These are phyloP conservation scores for Cryptops parisi DNA, from an alignment of 2,888 invertebrate species.

Conservation along the genomic window DNA sequence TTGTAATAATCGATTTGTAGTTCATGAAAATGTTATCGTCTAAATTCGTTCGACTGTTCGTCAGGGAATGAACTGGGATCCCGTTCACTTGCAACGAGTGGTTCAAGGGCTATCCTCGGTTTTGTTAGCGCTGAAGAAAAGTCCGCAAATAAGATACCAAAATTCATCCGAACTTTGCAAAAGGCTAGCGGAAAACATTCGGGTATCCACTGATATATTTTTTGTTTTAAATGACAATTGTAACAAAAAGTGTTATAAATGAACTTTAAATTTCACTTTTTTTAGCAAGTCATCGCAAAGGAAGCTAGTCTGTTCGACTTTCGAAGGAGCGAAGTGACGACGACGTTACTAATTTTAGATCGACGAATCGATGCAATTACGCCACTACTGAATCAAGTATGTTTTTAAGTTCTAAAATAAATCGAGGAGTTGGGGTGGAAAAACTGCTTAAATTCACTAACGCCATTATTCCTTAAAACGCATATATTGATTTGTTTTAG, in stretches of 20 bases:
- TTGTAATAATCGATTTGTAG: no score
- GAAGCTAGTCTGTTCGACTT: conserved; percentile 80
- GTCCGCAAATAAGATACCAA: conserved; percentile 77
- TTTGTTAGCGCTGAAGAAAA: conserved; percentile 75
- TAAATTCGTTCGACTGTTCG: no score
- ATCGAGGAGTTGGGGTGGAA: background rate
- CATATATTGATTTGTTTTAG: no score
- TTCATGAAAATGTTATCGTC: no score
- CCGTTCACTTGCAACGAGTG: conserved; percentile 57
- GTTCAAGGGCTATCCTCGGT: conserved; percentile 74
- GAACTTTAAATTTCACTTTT: conserved; percentile 12
- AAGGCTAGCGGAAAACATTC: conserved; percentile 66
- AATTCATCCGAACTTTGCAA: conserved; percentile 71
- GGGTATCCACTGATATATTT: conserved; percentile 31
- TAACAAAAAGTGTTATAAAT: background rate
- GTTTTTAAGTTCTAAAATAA: background rate
- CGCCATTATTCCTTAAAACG: no score
- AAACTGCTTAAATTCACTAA: no score
- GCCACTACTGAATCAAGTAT: conserved; percentile 74
- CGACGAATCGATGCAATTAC: conserved; percentile 90
- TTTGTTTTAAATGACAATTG: conserved; percentile 8
- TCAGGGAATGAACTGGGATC: conserved; percentile 52
- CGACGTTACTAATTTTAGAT: conserved; percentile 78
- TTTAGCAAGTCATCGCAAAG: conserved; percentile 60
- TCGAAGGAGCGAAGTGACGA: conserved; percentile 50